These are phyloP conservation scores for Cynocephalus volans DNA, from an alignment of 2,113 vertebrate genomes.

Conservation along the genomic window DNA sequence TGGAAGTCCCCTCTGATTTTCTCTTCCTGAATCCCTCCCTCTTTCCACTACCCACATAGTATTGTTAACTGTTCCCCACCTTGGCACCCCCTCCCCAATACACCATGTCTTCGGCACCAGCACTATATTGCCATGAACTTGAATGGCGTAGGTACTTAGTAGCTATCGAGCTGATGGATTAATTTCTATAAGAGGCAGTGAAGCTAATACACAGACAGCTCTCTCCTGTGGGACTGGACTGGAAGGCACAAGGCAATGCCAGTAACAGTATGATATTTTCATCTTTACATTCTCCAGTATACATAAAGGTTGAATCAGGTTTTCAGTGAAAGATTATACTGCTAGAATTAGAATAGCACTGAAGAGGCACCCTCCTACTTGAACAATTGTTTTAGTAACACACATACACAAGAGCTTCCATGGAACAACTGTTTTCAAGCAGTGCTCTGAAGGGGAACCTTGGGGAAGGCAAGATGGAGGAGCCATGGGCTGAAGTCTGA, in stretches of 20 bases:
- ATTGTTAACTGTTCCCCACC: background rate
- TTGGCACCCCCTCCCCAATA: background rate
- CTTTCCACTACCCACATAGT: background rate
- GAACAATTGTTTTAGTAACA: constrained; percentile 11
- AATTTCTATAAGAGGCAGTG: background rate
- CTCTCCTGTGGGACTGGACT: background rate
- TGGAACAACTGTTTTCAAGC: background rate
- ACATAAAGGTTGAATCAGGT: background rate
- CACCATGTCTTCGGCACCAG: background rate
- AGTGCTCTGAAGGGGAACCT: background rate
- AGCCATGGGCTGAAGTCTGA: background rate
- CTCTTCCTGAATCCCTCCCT: background rate
- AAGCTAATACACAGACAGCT: background rate
- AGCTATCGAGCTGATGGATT: background rate
- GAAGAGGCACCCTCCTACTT: background rate
- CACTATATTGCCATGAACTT: background rate
- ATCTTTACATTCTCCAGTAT: background rate
- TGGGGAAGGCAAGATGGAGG: background rate
- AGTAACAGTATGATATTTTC: background rate
- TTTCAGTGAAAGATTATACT: background rate
- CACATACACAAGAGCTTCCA: background rate
- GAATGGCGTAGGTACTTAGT: background rate
- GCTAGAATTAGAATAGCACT: background rate
- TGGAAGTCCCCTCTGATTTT: background rate
- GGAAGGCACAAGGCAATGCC: background rate